These are phyloP conservation scores for Octopus bimaculoides DNA, from an alignment of 1,140 invertebrate species.

Conservation along the genomic window DNA sequence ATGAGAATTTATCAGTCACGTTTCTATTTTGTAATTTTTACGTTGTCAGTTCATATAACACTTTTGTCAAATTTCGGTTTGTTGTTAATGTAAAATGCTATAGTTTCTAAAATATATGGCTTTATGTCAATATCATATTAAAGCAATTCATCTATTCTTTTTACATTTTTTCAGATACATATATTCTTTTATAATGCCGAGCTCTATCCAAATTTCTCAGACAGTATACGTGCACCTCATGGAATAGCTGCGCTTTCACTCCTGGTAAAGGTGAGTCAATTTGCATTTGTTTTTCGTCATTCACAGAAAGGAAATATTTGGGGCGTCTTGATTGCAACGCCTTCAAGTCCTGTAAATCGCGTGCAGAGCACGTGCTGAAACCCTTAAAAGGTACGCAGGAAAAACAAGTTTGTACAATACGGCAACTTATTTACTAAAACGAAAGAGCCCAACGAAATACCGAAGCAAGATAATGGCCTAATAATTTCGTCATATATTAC, in stretches of 20 bases:
- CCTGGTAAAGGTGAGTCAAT: background rate
- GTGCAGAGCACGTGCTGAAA: background rate
- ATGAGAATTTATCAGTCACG: too few species aligned
- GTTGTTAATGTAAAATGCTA: too few species aligned
- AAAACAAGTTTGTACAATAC: background rate
- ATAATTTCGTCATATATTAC: background rate
- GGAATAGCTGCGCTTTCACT: background rate
- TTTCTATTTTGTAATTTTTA: too few species aligned
- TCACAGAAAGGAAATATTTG: background rate
- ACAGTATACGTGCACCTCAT: conserved; percentile 6
- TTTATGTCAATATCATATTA: too few species aligned
- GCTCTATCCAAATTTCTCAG: background rate
- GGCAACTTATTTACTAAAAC: too few species aligned
- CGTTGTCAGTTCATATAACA: too few species aligned
- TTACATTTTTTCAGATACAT: background rate
- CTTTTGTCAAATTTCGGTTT: too few species aligned
- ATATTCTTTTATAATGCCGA: conserved; percentile 4
- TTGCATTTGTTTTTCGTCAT: background rate
- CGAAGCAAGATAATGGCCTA: too few species aligned
- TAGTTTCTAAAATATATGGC: too few species aligned
- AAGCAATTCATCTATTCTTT: background rate
- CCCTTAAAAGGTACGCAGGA: background rate
- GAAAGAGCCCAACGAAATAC: too few species aligned
- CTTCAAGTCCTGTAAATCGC: background rate
- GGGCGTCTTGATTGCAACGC: background rate